A percentile compares a stretch with the other conserved stretches of the same genome.
phyloP scores from a whole-genome alignment of 1,140 invertebrate species.

The Helicoverpa zea region DNA sequence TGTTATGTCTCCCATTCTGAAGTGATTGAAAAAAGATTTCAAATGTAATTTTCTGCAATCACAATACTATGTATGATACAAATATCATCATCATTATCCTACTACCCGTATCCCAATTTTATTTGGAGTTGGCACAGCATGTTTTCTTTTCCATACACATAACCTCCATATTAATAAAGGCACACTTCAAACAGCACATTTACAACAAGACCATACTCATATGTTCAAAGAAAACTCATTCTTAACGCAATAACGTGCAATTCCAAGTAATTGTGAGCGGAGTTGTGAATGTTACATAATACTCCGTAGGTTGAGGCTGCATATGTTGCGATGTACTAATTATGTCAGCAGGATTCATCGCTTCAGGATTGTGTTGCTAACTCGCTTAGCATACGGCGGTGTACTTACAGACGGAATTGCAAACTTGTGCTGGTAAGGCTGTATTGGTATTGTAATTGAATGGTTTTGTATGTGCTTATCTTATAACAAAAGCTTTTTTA shows the following conservation, averaged over 20 bases:
- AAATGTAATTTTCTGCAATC: too few relatives aligned
- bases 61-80: too few relatives aligned
- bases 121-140: too few relatives aligned
- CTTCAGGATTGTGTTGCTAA: slow-evolving; percentile 27
- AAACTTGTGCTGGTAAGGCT: neutral
- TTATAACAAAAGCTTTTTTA: too few relatives aligned
- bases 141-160: too few relatives aligned
- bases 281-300: neutral
- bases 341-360: slow-evolving; percentile 41
- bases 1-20: too few relatives aligned
- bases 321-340: slow-evolving; percentile 15
- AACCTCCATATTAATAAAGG: too few relatives aligned
- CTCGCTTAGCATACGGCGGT: neutral
- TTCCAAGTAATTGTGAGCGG: neutral
- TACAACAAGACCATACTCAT: neutral
- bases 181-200: neutral
- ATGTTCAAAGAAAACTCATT: slow-evolving; percentile 2
- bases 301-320: neutral
- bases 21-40: too few relatives aligned
- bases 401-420: neutral
- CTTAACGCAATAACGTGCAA: slow-evolving; percentile 13
- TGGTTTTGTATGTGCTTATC: neutral
- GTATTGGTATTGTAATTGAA: neutral
- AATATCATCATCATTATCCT: too few relatives aligned
- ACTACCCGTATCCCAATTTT: too few relatives aligned